Evolutionary conservation across 2,888 invertebrate species (phyloP).

Genomic region (Heliconius ismenius): DNA sequence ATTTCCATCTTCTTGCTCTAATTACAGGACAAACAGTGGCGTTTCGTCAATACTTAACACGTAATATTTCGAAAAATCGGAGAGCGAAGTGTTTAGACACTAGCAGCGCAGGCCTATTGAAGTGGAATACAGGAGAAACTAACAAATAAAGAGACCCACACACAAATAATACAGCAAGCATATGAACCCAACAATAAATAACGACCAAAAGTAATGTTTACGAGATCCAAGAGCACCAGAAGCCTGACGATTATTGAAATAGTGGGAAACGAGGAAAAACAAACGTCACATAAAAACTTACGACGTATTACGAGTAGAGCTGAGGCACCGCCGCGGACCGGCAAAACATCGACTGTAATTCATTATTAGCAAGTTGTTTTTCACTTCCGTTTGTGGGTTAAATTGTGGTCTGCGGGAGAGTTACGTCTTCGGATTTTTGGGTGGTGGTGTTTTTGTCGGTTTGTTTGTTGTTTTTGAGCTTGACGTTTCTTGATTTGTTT

Average conservation of each 20-base stretch:
- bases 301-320: constrained; percentile 47
- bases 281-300: constrained; percentile 49
- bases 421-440: constrained; percentile 36
- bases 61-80: too few relatives aligned
- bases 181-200: background rate
- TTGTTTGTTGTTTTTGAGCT: constrained; percentile 22
- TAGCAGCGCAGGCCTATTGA: background rate
- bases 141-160: background rate
- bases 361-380: constrained; percentile 71
- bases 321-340: constrained; percentile 41
- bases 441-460: constrained; percentile 24
- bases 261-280: constrained; percentile 46
- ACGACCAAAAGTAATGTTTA: constrained; percentile 31
- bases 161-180: background rate
- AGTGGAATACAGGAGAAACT: background rate
- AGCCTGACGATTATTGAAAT: constrained; percentile 43
- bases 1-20: too few relatives aligned
- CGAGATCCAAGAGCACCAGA: constrained; percentile 25
- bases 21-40: too few relatives aligned
- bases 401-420: constrained; percentile 37
- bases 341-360: constrained; percentile 55
- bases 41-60: too few relatives aligned
- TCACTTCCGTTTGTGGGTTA: constrained; percentile 51
- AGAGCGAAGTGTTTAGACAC: too few relatives aligned
- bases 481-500: background rate